Base-by-base conservation (phyloP, 2,113 vertebrate genomes). In the Melanocharis versteri region DNA sequence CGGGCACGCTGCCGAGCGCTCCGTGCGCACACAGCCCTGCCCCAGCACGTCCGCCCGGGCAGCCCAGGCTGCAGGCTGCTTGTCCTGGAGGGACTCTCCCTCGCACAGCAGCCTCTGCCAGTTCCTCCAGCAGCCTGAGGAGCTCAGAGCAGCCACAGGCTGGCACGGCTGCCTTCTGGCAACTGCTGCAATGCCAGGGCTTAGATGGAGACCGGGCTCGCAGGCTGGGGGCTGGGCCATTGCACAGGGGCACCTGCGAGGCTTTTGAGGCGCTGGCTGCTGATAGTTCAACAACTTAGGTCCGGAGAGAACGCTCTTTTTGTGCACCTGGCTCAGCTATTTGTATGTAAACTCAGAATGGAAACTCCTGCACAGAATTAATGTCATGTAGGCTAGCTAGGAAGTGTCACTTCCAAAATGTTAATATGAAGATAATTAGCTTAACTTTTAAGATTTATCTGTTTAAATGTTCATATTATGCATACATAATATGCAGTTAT, bases 171-270 rank as follows among this genome's bases (percentile, higher is more conserved):
- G 33, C 18, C 79, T 28, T 11, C 50, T 90, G 75, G 28, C 53
- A 48, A 10, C 42, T 44, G n/a, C 47, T n/a, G 75, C 3, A 33
- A 23, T 10, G 51, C 11, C 44, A 15, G 31, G 56, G 37, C 76
- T 79, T 39, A 53, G 33, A 30, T 0, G 0, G 47, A 57, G 15
- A 44, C 44, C 2, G n/a, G 15, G 15, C 1, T 20, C 11, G 21
- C 30, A 58, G 56, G 31, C 53, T 60, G 24, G 18, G 27, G 18
- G 14, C 1, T 5, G 18, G 18, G n/a, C 0, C 0, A 70, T 4
- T 33, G 70, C 82, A 82, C 48, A 51, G 61, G 37, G 39, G 21
- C 69, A 65, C 37, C 47, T 24, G 26, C 27, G 40, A 42, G 48
- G 72, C 50, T 40, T 70, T 60, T 40, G 2, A 48, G 47, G 44